Conservation (phyloP, 2,113 vertebrate genomes). For the Mormyrus lacerda region DNA sequence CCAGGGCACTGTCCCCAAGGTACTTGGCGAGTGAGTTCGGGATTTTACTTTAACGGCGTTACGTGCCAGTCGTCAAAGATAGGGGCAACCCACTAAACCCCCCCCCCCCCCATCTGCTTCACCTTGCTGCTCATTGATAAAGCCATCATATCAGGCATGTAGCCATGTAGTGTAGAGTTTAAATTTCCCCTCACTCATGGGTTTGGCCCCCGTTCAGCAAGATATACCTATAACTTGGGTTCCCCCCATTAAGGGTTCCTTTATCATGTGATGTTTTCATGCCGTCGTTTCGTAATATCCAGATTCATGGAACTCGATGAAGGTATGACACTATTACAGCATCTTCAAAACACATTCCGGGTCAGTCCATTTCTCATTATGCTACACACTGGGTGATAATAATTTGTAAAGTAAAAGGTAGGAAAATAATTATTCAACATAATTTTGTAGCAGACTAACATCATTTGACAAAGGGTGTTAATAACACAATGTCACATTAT, state of each 20-base stretch:
- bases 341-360: not conserved
- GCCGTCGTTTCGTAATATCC: not conserved
- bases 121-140: not conserved
- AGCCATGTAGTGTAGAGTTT: not conserved
- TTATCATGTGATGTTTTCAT: not conserved
- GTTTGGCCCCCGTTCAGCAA: not conserved
- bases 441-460: not conserved
- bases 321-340: not conserved
- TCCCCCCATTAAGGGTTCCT: too few relatives aligned
- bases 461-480: not conserved
- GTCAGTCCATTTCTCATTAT: not conserved
- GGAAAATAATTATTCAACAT: not conserved
- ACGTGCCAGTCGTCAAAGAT: not conserved
- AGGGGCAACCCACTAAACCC: not conserved
- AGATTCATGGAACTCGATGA: not conserved
- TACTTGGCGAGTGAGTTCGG: not conserved
- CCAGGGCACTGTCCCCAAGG: not conserved
- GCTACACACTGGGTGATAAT: not conserved
- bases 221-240: not conserved
- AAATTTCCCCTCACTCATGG: not conserved
- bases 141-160: not conserved
- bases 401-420: not conserved
- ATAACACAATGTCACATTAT: not conserved
- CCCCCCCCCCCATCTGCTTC: not conserved
- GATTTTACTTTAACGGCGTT: not conserved